Evolutionary conservation across 2,113 vertebrate species (phyloP).

Genomic region (Daphoenositta chrysoptera): DNA sequence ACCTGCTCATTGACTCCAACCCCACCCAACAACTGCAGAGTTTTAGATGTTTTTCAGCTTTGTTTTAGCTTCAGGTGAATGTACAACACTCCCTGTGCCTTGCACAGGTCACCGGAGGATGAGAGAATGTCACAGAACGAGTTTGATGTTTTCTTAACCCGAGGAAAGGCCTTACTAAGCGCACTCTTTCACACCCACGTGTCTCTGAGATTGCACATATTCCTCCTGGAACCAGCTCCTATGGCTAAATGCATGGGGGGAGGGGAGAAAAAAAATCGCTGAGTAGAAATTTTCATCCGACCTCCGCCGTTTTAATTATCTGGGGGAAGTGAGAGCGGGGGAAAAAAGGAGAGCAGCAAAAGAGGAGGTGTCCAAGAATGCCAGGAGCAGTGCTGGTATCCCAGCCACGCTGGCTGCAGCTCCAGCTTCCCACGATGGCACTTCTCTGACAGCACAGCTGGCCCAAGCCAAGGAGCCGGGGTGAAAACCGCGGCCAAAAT

Average conservation of each 20-base stretch:
- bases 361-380: not conserved
- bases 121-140: conserved; percentile 52
- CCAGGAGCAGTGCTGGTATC: not conserved
- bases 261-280: not conserved
- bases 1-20: conserved; percentile 12
- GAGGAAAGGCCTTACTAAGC: not conserved
- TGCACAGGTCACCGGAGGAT: not conserved
- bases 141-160: conserved; percentile 42
- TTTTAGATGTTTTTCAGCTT: not conserved
- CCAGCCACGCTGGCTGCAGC: not conserved
- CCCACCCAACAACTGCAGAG: conserved; percentile 15
- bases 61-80: conserved; percentile 29
- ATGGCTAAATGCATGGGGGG: not conserved
- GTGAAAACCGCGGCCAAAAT: rapidly evolving
- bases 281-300: not conserved
- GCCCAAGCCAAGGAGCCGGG: not conserved
- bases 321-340: not conserved
- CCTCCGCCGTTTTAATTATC: not conserved
- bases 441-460: conserved; percentile 3
- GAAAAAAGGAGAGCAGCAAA: not conserved
- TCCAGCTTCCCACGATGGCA: conserved; percentile 12
- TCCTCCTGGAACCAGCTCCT: not conserved
- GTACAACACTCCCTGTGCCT: conserved; percentile 23
- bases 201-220: not conserved
- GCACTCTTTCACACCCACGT: not conserved